phyloP scores from a whole-genome alignment of 2,797 vertebrate genomes.

The Coilia nasus region DNA sequence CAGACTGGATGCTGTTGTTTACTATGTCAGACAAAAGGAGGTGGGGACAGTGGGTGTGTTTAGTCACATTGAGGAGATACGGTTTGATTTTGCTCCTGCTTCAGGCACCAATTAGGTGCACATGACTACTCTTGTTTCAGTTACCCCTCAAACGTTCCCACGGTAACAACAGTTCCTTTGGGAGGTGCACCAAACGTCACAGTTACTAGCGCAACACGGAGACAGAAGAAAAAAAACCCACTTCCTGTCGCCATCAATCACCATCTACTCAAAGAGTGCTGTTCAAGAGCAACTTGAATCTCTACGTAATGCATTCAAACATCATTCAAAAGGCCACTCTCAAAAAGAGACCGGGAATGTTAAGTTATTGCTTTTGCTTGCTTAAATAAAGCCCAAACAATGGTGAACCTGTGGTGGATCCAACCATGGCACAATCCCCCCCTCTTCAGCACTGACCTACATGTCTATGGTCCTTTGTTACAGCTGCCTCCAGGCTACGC shows the following conservation, averaged over 20 bases:
- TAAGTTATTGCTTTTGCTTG: slow-evolving; percentile 2
- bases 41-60: not conserved
- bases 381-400: not conserved
- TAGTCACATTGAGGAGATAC: not conserved
- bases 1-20: slow-evolving; percentile 5
- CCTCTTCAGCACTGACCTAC: not conserved
- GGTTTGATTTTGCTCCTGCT: slow-evolving; percentile 33
- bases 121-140: slow-evolving; percentile 33
- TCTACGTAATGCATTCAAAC: not conserved
- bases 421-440: not conserved
- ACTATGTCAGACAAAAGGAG: not conserved
- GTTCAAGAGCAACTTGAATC: not conserved
- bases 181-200: not conserved
- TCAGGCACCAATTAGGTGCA: slow-evolving; percentile 42
- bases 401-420: not conserved
- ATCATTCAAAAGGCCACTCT: not conserved
- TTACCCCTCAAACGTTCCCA: not conserved
- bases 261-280: not conserved
- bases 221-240: not conserved
- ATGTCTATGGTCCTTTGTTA: slow-evolving; percentile 3
- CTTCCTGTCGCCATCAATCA: not conserved
- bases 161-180: slow-evolving; percentile 18
- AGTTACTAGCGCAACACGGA: not conserved
- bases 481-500: not conserved
- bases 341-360: not conserved